Base-by-base conservation (phyloP, 2,888 invertebrate species). In the Latrodectus hesperus region DNA sequence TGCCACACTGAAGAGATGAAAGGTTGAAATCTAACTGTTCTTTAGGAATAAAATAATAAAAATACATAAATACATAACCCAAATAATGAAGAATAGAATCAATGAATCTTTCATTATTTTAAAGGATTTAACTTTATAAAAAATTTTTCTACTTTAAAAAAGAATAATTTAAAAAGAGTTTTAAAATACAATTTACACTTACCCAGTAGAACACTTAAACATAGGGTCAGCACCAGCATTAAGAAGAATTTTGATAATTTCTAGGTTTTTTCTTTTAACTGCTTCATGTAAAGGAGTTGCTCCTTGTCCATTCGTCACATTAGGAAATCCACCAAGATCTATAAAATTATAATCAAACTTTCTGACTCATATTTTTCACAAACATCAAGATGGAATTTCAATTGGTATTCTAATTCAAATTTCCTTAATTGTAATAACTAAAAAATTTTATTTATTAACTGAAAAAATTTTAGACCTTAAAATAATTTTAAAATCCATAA, bases 281-380 rank as follows among this genome's bases (percentile, higher is more conserved):
- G 94, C 94, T 91, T 95, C 94, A 90, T 94, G 94, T 67, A 95
- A 91, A 4, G 95, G 94, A 3, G 94, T 94, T 49, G 94, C 94
- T 8, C 94, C 94, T 90, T 93, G 93, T 11, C 92, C 92, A 91
- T 95, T 95, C 89, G 93, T 92, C 55, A 93, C 92, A 92, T 94
- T 94, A 16, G 94, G 93, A 90, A 94, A 92, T 1, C 94, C 94
- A 51, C 74, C 55, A n/a, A 80, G 60, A 14, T 74, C 85, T 85
- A 22, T 11, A 51, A 79, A 51, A 14, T 26, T 1, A 12, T 14
- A 38, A 49, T 17, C 16, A 16, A 11, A 9, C 14, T 1, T 16
- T 16, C 17, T 16, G 16, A 64, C 9, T n/a, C 1, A 12, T n/a
- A 17, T n/a, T 17, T 11, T 12, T 64, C 16, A n/a, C 14, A 64